Evolutionary conservation across 2,888 invertebrate species (phyloP), one percentile per base, ranked within the genome.

Genomic region (Nemoura dubitans): DNA sequence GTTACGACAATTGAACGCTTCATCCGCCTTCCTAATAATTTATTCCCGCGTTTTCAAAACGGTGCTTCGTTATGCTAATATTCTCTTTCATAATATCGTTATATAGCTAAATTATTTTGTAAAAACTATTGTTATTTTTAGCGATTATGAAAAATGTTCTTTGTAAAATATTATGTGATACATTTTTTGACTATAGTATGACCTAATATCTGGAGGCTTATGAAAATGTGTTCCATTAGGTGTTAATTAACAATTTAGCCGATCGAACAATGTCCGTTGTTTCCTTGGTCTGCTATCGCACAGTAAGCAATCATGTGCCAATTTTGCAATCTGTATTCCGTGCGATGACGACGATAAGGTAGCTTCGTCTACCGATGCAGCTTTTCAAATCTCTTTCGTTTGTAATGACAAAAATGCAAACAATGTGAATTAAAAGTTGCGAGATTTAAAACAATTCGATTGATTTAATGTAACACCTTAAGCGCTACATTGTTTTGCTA

Each of bases 151-250:
- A 59, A 10, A 59, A 21, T 59, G 21, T 59, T 10, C 14, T 7
- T 7, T 59, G 10, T 59, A 59, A 59, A 59, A 59, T 59, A 59
- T 59, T 59, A 59, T 59, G 59, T 59, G 59, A 59, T 59, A 59
- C 14, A 21, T 59, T 59, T 21, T 59, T 59, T 59, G 21, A 59
- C 59, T 59, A 59, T n/a, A n/a, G n/a, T n/a, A n/a, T 59, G 59
- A 59, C 59, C 14, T 59, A 10, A 59, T 16, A 10, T 36, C n/a
- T 59, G 59, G 59, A 59, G 59, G 59, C 59, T 59, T 59, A 59
- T 59, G 59, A 59, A 59, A 59, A 59, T 59, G 59, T 59, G 59
- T 59, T 59, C 59, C 59, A 59, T 59, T 59, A 21, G 36, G 36
- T 59, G 21, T 36, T 36, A 36, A 36, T 36, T 36, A 36, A 36